These are phyloP conservation scores for Sebastes kiyomatsui DNA, from an alignment of 2,797 vertebrate genomes.

Conservation along the genomic window DNA sequence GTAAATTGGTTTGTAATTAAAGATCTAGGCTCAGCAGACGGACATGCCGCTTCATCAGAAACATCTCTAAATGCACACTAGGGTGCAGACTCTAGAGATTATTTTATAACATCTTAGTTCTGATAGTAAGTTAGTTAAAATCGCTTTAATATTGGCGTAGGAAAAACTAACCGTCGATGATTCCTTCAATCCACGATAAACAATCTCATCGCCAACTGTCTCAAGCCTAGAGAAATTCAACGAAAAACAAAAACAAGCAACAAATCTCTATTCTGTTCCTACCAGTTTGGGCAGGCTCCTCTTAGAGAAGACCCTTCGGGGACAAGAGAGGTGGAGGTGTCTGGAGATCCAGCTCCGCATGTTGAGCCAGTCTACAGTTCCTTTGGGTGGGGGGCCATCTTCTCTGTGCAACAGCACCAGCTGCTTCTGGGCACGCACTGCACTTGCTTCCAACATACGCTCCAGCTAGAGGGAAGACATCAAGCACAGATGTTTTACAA, in stretches of 20 bases:
- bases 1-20: too few relatives aligned
- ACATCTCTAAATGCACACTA: too few relatives aligned
- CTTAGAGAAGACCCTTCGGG: constrained; percentile 91
- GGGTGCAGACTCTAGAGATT: too few relatives aligned
- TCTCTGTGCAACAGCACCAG: constrained; percentile 91
- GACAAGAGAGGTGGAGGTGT: constrained; percentile 93
- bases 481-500: constrained; percentile 36
- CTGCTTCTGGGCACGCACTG: constrained; percentile 94
- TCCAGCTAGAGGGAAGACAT: constrained; percentile 84
- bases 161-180: too few relatives aligned
- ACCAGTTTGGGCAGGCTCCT: constrained; percentile 93
- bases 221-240: too few relatives aligned
- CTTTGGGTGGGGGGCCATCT: constrained; percentile 89
- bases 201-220: too few relatives aligned
- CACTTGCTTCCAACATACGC: constrained; percentile 92
- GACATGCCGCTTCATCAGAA: too few relatives aligned
- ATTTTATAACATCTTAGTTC: too few relatives aligned
- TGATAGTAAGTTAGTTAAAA: too few relatives aligned
- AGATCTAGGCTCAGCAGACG: too few relatives aligned
- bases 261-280: constrained; percentile 3
- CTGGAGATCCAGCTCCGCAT: constrained; percentile 97
- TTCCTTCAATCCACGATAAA: too few relatives aligned
- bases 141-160: too few relatives aligned
- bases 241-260: neutral
- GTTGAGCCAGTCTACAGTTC: constrained; percentile 95